Evolutionary conservation across 2,113 vertebrate genomes (phyloP).

Genomic region (Phainopepla nitens): DNA sequence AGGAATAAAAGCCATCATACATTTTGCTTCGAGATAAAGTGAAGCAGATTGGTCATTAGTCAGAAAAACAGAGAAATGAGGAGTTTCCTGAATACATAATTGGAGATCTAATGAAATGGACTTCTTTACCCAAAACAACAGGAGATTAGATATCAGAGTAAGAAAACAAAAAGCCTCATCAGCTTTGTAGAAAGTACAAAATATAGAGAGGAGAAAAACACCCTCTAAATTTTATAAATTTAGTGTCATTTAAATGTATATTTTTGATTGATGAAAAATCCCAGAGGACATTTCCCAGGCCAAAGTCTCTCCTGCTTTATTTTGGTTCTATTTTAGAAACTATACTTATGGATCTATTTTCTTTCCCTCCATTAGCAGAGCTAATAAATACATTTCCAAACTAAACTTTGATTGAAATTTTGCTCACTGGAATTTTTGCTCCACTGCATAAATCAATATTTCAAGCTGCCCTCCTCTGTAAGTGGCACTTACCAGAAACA

Average conservation of each 20-base stretch:
- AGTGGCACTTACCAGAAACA: background rate
- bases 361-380: background rate
- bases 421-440: background rate
- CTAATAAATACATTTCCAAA: background rate
- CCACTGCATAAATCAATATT: background rate
- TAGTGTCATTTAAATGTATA: background rate
- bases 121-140: background rate
- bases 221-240: background rate
- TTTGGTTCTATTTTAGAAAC: background rate
- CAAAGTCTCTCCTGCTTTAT: background rate
- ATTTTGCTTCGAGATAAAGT: background rate
- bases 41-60: background rate
- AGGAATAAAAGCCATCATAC: background rate
- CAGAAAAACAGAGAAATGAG: background rate
- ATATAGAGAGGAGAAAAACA: background rate
- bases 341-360: background rate
- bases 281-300: background rate
- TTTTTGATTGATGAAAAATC: background rate
- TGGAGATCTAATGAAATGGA: background rate
- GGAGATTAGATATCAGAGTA: background rate
- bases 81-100: background rate
- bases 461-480: background rate
- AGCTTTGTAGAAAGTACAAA: background rate
- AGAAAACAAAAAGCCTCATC: background rate
- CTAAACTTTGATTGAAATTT: background rate